Evolutionary conservation across 2,797 vertebrate genomes (phyloP), one percentile per base, ranked within the genome.

Genomic region (Sylvia borin): DNA sequence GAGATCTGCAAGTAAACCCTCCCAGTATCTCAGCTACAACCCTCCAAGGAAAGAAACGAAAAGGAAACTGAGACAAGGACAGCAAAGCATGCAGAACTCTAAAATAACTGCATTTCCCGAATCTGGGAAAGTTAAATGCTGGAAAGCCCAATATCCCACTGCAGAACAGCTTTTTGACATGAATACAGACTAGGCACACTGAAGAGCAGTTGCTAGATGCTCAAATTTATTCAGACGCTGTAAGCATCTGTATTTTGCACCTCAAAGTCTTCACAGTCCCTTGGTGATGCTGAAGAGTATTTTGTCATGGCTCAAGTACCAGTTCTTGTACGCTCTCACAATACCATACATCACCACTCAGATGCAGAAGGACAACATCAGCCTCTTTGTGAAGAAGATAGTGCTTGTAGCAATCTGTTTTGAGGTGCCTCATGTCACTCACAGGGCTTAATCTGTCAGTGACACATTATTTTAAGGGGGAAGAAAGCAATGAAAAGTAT

Each of bases 201-300:
- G 67, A 86, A 72, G 40, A 89, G 42, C 61, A 85, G 42, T 54
- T 86, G 53, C 54, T 85, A 58, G 45, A 79, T 65, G 34, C 74
- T 89, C 80, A 88, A 74, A 87, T 76, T 88, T 88, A 85, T 79
- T 90, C 85, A 85, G 80, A 95, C 38, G 29, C 68, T 71, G n/a
- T 79, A 84, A 88, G 64, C 34, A 53, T 82, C 74, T 85, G 38
- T 73, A 82, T 85, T 90, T 95, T 87, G 57, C 74, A 94, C 86
- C 80, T 92, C 68, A 54, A 64, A 92, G 24, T 70, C 50, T 93
- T 64, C 65, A 82, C 21, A 68, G 54, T 93, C 60, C 68, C 67
- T 82, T 57, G 67, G 71, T 87, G 83, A 82, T 26, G 31, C 54
- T 93, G 80, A 42, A 92, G 58, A 96, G 65, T 47, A 29, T 92